Conservation (phyloP, 2,888 invertebrate genomes). For the Muschampia staudingeri region DNA sequence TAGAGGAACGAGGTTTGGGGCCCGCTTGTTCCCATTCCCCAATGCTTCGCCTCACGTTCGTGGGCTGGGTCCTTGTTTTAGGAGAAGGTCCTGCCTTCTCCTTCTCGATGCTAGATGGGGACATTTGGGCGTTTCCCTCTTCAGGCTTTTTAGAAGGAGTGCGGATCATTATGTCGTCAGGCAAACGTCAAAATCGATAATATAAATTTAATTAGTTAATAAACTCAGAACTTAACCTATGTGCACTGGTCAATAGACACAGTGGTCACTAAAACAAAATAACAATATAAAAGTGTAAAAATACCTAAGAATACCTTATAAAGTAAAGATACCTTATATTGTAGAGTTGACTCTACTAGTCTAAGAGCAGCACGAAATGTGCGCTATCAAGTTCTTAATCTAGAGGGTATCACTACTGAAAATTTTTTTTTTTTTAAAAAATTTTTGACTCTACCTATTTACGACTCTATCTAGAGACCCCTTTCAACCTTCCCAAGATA, state of each 20-base stretch:
- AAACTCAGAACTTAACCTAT: not conserved
- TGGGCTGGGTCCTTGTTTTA: not conserved
- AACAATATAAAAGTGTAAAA: not conserved
- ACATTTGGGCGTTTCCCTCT: not conserved
- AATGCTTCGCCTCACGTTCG: not conserved
- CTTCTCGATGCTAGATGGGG: not conserved
- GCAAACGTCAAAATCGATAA: not conserved
- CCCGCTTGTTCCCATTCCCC: not conserved
- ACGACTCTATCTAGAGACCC: not conserved
- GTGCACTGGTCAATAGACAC: not conserved
- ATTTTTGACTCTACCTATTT: not conserved
- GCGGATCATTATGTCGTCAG: not conserved
- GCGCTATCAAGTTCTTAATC: no score
- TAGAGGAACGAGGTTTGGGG: not conserved
- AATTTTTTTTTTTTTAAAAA: not conserved
- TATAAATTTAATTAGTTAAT: not conserved
- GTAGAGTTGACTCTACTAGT: not conserved
- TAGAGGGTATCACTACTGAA: not conserved
- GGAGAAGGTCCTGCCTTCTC: conserved; percentile 4
- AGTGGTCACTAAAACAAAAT: not conserved
- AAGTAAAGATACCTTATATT: not conserved
- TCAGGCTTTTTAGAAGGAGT: not conserved
- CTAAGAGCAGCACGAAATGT: not conserved
- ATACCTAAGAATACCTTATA: not conserved
- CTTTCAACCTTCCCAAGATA: not conserved